A percentile compares a stretch with the other conserved stretches of the same genome.
phyloP scores from a whole-genome alignment of 1,140 invertebrate species.

The Cydia fagiglandana region DNA sequence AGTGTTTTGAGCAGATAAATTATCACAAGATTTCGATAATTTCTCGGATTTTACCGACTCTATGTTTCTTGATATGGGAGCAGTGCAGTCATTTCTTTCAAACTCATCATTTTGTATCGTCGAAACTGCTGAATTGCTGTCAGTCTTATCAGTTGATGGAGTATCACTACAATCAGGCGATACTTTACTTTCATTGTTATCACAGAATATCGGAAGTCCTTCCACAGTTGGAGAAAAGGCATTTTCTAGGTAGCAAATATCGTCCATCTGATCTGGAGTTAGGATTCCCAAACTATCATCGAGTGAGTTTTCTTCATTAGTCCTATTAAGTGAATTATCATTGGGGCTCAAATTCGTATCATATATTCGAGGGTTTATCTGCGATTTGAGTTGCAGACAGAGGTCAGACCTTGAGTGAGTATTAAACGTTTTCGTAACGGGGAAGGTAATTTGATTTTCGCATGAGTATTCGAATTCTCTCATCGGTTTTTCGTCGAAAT shows the following conservation, averaged over 20 bases:
- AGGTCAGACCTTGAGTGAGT: conserved; percentile 71
- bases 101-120: conserved; percentile 74
- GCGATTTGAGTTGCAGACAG: conserved; percentile 69
- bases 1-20: conserved; percentile 17
- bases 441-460: conserved; percentile 64
- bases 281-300: conserved; percentile 92
- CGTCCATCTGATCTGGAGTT: conserved; percentile 92
- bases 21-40: conserved; percentile 28
- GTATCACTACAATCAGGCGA: conserved; percentile 74
- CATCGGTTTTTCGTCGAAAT: conserved; percentile 72
- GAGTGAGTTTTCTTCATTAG: conserved; percentile 87
- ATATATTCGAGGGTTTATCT: conserved; percentile 58
- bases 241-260: conserved; percentile 82
- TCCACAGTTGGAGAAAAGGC: conserved; percentile 81
- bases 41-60: background rate
- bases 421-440: conserved; percentile 60
- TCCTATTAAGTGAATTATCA: conserved; percentile 72
- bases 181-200: conserved; percentile 64
- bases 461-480: conserved; percentile 76
- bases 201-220: conserved; percentile 73
- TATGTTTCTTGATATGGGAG: conserved; percentile 1
- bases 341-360: conserved; percentile 71
- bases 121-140: conserved; percentile 73
- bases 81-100: conserved; percentile 50
- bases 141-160: conserved; percentile 77